Conservation (phyloP, 2,888 invertebrate genomes). For the Mechanitis mazaeus region DNA sequence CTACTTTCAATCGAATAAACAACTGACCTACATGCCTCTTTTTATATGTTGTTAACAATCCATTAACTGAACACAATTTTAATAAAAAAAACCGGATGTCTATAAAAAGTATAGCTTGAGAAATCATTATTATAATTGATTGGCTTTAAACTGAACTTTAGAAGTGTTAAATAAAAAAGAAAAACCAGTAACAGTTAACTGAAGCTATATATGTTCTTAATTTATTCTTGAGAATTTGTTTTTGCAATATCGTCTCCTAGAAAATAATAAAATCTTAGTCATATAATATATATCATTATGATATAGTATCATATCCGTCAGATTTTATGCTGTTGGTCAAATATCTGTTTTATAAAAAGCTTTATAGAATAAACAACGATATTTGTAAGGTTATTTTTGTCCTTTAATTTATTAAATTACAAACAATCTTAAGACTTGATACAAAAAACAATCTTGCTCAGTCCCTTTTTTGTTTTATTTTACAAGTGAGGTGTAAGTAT, state of each 20-base stretch:
- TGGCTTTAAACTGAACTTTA: conserved; percentile 3
- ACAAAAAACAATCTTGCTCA: too few relatives aligned
- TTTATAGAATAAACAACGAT: too few relatives aligned
- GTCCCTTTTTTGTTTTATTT: too few relatives aligned
- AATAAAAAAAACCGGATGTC: conserved; percentile 4
- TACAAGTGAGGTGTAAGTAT: conserved; percentile 15
- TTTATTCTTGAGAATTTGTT: neutral
- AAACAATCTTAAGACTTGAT: too few relatives aligned
- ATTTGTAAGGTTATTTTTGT: too few relatives aligned
- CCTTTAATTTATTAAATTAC: too few relatives aligned
- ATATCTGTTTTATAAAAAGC: too few relatives aligned
- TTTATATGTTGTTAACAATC: conserved; percentile 4
- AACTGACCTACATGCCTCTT: conserved; percentile 16
- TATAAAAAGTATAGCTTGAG: conserved; percentile 6
- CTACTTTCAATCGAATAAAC: conserved; percentile 19
- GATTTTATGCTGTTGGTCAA: too few relatives aligned
- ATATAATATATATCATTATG: too few relatives aligned
- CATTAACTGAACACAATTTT: conserved; percentile 4
- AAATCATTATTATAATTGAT: conserved; percentile 3
- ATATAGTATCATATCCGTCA: too few relatives aligned
- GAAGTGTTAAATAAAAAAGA: neutral
- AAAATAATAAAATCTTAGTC: too few relatives aligned
- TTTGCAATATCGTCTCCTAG: too few relatives aligned
- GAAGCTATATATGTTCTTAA: neutral
- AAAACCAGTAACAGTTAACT: neutral